Percentiles rank a stretch among this genome's conserved stretches.
Conservation (phyloP, 37 sponge, comb jelly and placozoan species). For the Petrosia ficiformis region DNA sequence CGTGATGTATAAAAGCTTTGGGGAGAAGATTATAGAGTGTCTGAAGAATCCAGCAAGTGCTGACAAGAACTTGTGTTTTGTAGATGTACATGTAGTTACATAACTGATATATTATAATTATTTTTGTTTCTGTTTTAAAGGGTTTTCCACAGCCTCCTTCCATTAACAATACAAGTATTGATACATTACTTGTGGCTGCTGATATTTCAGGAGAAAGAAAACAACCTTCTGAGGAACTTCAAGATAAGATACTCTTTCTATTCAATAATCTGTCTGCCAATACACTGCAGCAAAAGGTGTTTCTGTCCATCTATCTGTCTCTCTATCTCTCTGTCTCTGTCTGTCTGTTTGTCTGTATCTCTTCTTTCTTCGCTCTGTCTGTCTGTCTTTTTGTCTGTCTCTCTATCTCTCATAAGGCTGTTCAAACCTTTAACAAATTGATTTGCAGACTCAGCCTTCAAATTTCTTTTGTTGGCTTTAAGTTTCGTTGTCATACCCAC, state of each 20-base stretch:
- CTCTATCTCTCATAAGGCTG: too few species aligned
- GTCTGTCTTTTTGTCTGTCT: too few species aligned
- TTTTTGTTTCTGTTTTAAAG: too few species aligned
- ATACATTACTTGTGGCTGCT: slow-evolving; percentile 85
- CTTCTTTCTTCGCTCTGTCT: too few species aligned
- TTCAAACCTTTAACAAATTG: too few species aligned
- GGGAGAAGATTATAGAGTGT: background rate
- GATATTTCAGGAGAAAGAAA: slow-evolving; percentile 37
- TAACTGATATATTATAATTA: too few species aligned
- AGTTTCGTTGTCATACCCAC: background rate
- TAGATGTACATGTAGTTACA: too few species aligned
- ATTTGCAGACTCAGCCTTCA: background rate
- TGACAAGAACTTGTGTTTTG: background rate
- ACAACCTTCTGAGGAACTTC: slow-evolving; percentile 81
- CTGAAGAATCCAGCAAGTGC: too few species aligned
- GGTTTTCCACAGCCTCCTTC: slow-evolving; percentile 53
- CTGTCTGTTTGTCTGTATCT: too few species aligned
- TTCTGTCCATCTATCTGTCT: too few species aligned
- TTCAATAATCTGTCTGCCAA: slow-evolving; percentile 94
- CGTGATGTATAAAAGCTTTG: background rate
- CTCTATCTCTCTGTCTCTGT: too few species aligned
- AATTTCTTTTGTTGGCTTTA: background rate
- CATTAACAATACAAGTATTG: slow-evolving; percentile 69
- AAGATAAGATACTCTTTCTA: slow-evolving; percentile 91
- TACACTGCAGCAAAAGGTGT: slow-evolving; percentile 85